Percentiles rank a stretch among this genome's conserved stretches.
Evolutionary conservation across 2,113 vertebrate species (phyloP).

Genomic region (Nesoenas mayeri): DNA sequence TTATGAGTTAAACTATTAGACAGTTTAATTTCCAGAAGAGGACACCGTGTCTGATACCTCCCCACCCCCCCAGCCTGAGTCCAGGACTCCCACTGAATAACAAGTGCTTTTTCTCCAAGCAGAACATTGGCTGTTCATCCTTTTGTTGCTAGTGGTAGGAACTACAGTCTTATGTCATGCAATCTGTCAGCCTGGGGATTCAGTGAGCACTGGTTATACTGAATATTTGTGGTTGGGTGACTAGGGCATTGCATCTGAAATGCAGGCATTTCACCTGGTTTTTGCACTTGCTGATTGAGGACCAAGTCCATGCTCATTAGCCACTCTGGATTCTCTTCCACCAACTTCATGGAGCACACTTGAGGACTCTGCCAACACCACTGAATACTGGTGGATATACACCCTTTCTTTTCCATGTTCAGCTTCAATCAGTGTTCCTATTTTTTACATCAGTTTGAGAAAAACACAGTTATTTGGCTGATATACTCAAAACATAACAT

Average conservation of each 20-base stretch:
- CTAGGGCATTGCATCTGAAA: background rate
- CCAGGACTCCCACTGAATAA: background rate
- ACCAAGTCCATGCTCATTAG: accelerated
- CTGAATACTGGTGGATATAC: background rate
- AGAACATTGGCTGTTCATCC: background rate
- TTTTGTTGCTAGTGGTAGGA: background rate
- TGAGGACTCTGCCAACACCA: background rate
- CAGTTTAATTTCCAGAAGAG: background rate
- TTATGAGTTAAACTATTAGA: background rate
- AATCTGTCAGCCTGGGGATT: background rate
- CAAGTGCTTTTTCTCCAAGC: accelerated
- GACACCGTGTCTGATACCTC: background rate
- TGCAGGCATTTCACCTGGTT: background rate
- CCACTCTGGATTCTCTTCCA: background rate
- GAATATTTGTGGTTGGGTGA: background rate
- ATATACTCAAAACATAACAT: background rate
- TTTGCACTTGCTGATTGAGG: background rate
- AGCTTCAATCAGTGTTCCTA: background rate
- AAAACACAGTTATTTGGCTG: background rate
- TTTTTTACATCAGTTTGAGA: background rate
- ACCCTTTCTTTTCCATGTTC: background rate
- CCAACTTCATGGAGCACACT: background rate
- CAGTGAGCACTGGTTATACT: background rate
- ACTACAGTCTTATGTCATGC: background rate
- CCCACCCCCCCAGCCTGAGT: background rate